These are phyloP conservation scores for Tachystola acroxantha DNA, from an alignment of 2,888 invertebrate genomes.

Conservation along the genomic window DNA sequence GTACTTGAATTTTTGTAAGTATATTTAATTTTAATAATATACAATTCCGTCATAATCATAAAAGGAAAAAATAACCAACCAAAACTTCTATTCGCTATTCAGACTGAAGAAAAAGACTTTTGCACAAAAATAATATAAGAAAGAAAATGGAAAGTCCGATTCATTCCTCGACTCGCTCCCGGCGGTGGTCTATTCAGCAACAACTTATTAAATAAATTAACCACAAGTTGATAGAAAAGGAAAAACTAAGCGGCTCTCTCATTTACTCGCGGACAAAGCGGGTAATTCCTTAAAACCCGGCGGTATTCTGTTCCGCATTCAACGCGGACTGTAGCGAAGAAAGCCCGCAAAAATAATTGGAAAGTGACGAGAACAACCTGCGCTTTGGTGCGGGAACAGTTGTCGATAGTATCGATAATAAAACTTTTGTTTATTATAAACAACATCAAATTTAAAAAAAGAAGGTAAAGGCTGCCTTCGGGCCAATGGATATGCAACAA, in stretches of 20 bases:
- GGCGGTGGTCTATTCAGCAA: constrained; percentile 60
- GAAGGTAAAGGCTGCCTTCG: too few species aligned
- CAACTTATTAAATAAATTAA: constrained; percentile 76
- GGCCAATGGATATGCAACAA: too few species aligned
- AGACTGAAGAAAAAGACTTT: constrained; percentile 34
- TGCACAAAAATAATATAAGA: constrained; percentile 29
- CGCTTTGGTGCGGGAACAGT: constrained; percentile 13
- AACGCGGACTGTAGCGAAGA: constrained; percentile 58
- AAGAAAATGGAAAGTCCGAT: constrained; percentile 60
- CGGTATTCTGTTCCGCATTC: constrained; percentile 58
- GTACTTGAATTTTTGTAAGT: too few species aligned
- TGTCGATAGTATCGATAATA: constrained; percentile 7
- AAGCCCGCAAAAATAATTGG: constrained; percentile 74
- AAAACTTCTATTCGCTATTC: constrained; percentile 32
- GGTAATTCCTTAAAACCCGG: constrained; percentile 66
- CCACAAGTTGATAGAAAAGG: constrained; percentile 67
- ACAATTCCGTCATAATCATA: constrained; percentile 12
- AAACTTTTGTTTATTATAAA: neutral
- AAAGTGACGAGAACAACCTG: constrained; percentile 62
- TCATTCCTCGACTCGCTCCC: constrained; percentile 50
- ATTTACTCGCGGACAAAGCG: constrained; percentile 53
- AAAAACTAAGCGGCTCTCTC: constrained; percentile 62
- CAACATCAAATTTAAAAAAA: too few species aligned
- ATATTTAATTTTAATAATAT: neutral
- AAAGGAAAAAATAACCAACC: constrained; percentile 22